Base-by-base conservation (phyloP, 2,888 invertebrate species). In the Anticlea derivata region DNA sequence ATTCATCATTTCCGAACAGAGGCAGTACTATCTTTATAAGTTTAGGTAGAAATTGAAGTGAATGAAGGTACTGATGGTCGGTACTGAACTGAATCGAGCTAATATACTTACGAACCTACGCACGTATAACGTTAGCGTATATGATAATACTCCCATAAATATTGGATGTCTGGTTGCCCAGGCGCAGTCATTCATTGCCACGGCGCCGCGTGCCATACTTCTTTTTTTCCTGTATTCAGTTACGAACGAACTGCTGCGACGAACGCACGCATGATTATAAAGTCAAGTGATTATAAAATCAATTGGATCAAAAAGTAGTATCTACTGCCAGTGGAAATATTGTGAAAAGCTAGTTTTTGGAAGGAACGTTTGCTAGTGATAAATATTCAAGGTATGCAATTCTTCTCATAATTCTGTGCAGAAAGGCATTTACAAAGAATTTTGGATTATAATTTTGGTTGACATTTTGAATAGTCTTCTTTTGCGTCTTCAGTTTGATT, bases 111-210 rank as follows among this genome's bases (percentile, higher is more conserved):
- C n/a, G n/a, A n/a, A 31, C 10, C 0, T 23, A 27, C 20, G 5
- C 5, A 5, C 24, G 26, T 46, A 40, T 23, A 41, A 52, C 31
- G 23, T 29, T 33, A 10, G 40, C 26, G 35, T 13, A 31, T 12
- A n/a, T 43, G 17, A 27, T 13, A 23, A 41, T 24, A 20, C 40
- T 35, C n/a, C 66, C 67, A 74, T 75, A 75, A 72, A 73, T 70
- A 70, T 65, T 63, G 62, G 56, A 40, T 44, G 50, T 51, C 48
- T 45, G 44, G 33, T 31, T 55, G 68, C 68, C 63, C 66, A 35
- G 20, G 55, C 66, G 72, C 77, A 58, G 40, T 52, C 59, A 73
- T 65, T 76, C 73, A 78, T 56, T 78, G 74, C 71, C 77, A 75
- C 73, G 69, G 71, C 50, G 71, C 52, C 70, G 72, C 63, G 63